Base-by-base conservation (phyloP, 2,113 vertebrate genomes). In the Echinops telfairi region DNA sequence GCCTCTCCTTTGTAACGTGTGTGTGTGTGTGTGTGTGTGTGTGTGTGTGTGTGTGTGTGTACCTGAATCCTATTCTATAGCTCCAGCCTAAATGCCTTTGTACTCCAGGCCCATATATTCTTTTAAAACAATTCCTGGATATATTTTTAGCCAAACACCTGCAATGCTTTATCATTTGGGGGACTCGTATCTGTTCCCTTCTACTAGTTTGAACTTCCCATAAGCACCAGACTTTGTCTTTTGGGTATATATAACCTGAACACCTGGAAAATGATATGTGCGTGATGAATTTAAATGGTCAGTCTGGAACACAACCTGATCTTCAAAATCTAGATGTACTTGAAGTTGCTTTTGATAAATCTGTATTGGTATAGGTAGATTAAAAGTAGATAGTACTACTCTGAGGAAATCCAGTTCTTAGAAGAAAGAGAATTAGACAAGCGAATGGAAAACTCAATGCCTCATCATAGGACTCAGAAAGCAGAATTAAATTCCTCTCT, bases 341-440 rank as follows among this genome's bases (percentile, higher is more conserved):
- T 40, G 78, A 85, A 96, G 89, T 57, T 93, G 20, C 31, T 79
- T 92, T 93, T 77, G 2, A 38, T 86, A 68, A 89, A 25, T n/a
- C n/a, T 77, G 20, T 38, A n/a, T 88, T 31, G 92, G 15, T 60
- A 70, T 6, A 84, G 80, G 22, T 93, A 60, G 25, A 12, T 70
- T 83, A 82, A 79, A 95, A 95, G 75, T 71, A 92, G 57, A 62
- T 14, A 84, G 36, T 70, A 31, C 47, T 71, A 7, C 38, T 88
- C 80, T 95, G 71, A 86, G 71, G 75, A 75, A 5, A 29, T 83
- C 90, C 38, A 88, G 11, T 57, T 79, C 22, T 85, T 75, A 91
- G 71, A 89, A 81, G 78, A 94, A 89, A 86, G 23, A 53, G 7
- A 89, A 73, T 20, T 83, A 3, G 36, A 78, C 53, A 93, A 40